Evolutionary conservation across 1,140 invertebrate genomes (phyloP).

Genomic region (Philopotamus ludificatus): DNA sequence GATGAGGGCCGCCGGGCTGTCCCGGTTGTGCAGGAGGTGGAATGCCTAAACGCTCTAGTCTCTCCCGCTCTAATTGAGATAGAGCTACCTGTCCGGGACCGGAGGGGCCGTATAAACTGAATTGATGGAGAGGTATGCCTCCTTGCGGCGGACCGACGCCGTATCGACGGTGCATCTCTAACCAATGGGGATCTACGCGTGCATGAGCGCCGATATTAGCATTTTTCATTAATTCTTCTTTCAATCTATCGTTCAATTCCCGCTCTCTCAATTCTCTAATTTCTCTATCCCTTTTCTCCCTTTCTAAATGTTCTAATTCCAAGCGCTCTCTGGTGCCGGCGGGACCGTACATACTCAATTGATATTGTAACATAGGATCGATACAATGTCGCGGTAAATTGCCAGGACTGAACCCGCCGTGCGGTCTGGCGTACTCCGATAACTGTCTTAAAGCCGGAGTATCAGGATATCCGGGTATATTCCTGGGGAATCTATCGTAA

Average conservation of each 20-base stretch:
- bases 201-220: slow-evolving; percentile 56
- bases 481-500: slow-evolving; percentile 74
- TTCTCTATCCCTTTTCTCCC: slow-evolving; percentile 81
- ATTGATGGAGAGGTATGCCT: slow-evolving; percentile 60
- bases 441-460: slow-evolving; percentile 89
- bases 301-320: slow-evolving; percentile 78
- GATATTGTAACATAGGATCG: slow-evolving; percentile 76
- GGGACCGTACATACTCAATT: slow-evolving; percentile 72
- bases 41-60: slow-evolving; percentile 78
- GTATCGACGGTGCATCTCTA: slow-evolving; percentile 80
- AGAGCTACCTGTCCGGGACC: slow-evolving; percentile 66
- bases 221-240: slow-evolving; percentile 82
- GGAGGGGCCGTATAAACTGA: slow-evolving; percentile 61
- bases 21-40: slow-evolving; percentile 55
- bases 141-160: slow-evolving; percentile 51
- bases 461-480: slow-evolving; percentile 73
- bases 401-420: slow-evolving; percentile 77
- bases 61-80: slow-evolving; percentile 81
- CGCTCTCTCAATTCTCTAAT: slow-evolving; percentile 81
- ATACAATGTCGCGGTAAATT: slow-evolving; percentile 66
- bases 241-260: slow-evolving; percentile 74
- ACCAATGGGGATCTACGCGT: slow-evolving; percentile 85
- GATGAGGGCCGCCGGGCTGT: slow-evolving; percentile 55
- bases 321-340: slow-evolving; percentile 73
- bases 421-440: slow-evolving; percentile 84